phyloP scores from a whole-genome alignment of 2,797 vertebrate species.

The Semotilus atromaculatus region DNA sequence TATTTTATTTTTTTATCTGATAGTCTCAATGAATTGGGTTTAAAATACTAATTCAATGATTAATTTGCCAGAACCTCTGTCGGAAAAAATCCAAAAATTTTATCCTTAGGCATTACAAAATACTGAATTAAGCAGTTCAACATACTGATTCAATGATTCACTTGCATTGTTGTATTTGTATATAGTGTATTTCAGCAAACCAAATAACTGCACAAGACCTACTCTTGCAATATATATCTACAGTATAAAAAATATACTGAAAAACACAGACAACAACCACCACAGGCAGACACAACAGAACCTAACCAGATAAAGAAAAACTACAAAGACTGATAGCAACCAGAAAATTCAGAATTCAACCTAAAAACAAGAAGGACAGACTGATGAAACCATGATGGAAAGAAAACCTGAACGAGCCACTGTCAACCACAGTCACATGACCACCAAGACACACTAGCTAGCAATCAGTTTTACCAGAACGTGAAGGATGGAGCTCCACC shows the following conservation, averaged over 20 bases:
- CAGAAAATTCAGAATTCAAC: not conserved
- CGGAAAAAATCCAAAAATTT: not conserved
- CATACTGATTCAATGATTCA: not conserved
- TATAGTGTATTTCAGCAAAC: too few species aligned
- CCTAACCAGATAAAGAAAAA: not conserved
- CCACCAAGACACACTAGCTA: conserved; percentile 49
- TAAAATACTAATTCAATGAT: not conserved
- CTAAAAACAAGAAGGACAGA: conserved; percentile 2
- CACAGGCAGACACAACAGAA: conserved; percentile 5
- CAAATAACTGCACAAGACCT: too few species aligned
- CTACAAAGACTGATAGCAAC: not conserved
- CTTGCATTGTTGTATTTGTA: not conserved
- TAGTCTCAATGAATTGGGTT: not conserved
- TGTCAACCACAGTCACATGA: conserved; percentile 54
- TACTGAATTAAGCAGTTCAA: not conserved
- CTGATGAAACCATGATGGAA: conserved; percentile 5
- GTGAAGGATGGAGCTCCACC: conserved; percentile 49
- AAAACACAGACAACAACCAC: not conserved
- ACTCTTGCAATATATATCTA: too few species aligned
- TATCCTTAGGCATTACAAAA: too few species aligned
- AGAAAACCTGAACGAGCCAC: conserved; percentile 10
- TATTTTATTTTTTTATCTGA: not conserved
- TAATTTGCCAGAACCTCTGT: not conserved
- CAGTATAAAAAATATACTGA: not conserved
- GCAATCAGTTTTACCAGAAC: conserved; percentile 61